phyloP scores from a whole-genome alignment of 2,797 vertebrate species.

The Manis crassicaudata region DNA sequence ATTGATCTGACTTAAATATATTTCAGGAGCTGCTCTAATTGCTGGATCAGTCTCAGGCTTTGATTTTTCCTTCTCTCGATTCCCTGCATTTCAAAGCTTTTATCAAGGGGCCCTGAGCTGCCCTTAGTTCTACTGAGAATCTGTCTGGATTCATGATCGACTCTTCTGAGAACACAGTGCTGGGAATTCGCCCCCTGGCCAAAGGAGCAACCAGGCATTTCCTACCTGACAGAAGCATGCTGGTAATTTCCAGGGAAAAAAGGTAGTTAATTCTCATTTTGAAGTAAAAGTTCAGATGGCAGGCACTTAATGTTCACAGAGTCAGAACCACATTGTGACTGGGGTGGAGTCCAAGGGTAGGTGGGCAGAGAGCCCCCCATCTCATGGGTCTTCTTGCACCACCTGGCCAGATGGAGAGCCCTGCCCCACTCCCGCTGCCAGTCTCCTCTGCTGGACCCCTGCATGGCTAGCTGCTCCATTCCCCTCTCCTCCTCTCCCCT shows the following conservation, averaged over 20 bases:
- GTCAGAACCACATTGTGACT: neutral
- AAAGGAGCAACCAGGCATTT: neutral
- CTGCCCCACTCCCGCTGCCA: neutral
- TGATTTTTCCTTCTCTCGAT: conserved; percentile 69
- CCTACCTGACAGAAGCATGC: neutral
- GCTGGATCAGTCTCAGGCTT: conserved; percentile 76
- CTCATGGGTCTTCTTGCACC: neutral
- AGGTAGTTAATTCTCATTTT: neutral
- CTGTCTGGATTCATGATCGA: neutral
- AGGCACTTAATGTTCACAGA: neutral
- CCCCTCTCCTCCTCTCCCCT: neutral
- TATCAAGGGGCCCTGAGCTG: conserved; percentile 9
- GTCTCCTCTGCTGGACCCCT: neutral
- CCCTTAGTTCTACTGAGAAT: neutral
- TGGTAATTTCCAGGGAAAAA: neutral
- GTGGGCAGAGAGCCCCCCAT: neutral
- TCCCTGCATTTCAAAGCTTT: conserved; percentile 73
- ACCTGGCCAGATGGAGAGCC: neutral
- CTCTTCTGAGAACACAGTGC: neutral
- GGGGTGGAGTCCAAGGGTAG: neutral
- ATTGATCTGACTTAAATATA: conserved; percentile 82
- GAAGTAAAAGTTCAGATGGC: neutral
- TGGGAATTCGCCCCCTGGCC: neutral
- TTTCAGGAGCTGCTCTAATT: conserved; percentile 79
- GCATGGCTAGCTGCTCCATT: neutral